These are phyloP conservation scores for Cyclophora punctaria DNA, from an alignment of 2,888 invertebrate genomes.

Conservation along the genomic window DNA sequence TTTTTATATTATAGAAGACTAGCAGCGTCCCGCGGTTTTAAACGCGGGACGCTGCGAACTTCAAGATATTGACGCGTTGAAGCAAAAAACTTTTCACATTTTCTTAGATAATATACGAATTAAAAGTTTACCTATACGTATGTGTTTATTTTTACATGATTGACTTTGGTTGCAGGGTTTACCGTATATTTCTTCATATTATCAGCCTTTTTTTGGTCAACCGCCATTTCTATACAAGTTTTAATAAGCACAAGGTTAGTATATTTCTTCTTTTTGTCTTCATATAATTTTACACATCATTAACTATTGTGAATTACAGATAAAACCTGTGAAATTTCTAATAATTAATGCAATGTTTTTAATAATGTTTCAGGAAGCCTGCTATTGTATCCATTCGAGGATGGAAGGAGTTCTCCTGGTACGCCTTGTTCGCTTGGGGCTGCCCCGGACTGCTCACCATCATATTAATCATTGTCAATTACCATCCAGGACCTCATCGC, in stretches of 20 bases:
- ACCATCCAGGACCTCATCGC: constrained; percentile 61
- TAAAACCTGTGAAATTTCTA: too few species aligned
- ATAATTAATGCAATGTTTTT: not conserved
- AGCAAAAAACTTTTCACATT: too few species aligned
- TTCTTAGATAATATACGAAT: too few species aligned
- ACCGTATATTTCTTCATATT: constrained; percentile 74
- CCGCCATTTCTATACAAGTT: constrained; percentile 80
- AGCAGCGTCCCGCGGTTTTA: too few species aligned
- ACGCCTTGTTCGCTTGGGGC: constrained; percentile 76
- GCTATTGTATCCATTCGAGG: constrained; percentile 52
- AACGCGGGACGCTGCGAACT: too few species aligned
- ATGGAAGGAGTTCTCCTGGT: constrained; percentile 73
- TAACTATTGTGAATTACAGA: too few species aligned
- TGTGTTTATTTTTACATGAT: too few species aligned
- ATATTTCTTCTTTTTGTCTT: not conserved
- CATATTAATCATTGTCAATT: constrained; percentile 67
- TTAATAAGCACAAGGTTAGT: constrained; percentile 78
- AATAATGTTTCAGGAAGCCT: constrained; percentile 36
- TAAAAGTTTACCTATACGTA: too few species aligned
- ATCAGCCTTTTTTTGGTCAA: constrained; percentile 80
- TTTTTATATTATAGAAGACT: too few species aligned
- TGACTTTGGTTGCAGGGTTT: constrained; percentile 57
- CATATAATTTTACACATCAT: not conserved
- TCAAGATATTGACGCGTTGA: too few species aligned
- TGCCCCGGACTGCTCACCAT: constrained; percentile 68